Conservation (phyloP, 2,113 vertebrate genomes). For the Sclerurus mexicanus region DNA sequence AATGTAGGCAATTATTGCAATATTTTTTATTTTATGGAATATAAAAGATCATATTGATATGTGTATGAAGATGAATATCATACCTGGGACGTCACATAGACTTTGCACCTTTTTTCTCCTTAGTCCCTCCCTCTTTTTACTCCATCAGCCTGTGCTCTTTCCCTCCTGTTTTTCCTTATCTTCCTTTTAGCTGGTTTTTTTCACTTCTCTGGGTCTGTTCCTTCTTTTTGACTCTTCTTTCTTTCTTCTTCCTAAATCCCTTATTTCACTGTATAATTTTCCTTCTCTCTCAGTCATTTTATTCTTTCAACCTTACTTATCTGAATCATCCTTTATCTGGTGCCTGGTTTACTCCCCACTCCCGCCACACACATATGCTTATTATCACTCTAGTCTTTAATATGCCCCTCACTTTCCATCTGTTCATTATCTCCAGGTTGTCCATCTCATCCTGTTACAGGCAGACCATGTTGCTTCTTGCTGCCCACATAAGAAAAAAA, state of each 20-base stretch:
- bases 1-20: not conserved
- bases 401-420: conserved; percentile 34
- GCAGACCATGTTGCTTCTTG: not conserved
- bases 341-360: not conserved
- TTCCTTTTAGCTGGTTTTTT: not conserved
- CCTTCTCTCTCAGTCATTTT: not conserved
- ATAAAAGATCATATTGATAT: not conserved
- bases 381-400: not conserved
- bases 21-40: not conserved
- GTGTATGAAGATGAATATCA: not conserved
- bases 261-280: not conserved
- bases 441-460: not conserved
- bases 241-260: not conserved
- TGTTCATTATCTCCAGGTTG: conserved; percentile 40
- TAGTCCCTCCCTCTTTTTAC: not conserved
- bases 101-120: not conserved
- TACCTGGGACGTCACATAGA: not conserved
- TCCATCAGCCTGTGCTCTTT: not conserved
- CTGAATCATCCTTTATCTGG: not conserved
- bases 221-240: not conserved
- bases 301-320: not conserved
- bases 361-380: accelerated
- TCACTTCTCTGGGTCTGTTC: not conserved
- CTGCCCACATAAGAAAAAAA: conserved; percentile 17
- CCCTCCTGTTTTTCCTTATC: not conserved